phyloP scores from a whole-genome alignment of 2,797 vertebrate genomes.

The Threskiornis aethiopicus region DNA sequence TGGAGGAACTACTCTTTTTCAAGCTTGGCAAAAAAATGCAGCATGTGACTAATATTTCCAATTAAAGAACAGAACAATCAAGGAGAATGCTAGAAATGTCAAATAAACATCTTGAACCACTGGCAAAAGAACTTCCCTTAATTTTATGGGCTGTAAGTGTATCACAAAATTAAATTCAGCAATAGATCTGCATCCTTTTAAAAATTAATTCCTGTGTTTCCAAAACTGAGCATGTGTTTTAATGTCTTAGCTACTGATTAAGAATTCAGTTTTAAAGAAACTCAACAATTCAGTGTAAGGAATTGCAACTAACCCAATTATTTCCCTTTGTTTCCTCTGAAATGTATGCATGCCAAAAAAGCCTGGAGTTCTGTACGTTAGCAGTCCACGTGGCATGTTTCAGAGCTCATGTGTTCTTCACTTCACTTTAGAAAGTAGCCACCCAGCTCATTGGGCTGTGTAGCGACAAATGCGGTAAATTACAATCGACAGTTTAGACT shows the following conservation, averaged over 20 bases:
- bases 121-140: background rate
- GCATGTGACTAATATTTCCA: background rate
- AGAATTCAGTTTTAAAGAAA: background rate
- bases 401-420: background rate
- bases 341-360: background rate
- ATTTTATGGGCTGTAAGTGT: background rate
- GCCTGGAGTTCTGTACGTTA: background rate
- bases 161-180: background rate
- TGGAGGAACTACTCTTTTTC: background rate
- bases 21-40: background rate
- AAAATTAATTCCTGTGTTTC: background rate
- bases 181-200: background rate
- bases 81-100: background rate
- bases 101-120: background rate
- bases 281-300: background rate
- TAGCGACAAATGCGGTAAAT: background rate
- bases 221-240: background rate
- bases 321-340: background rate
- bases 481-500: background rate
- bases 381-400: background rate
- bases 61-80: background rate
- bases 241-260: background rate
- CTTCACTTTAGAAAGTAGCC: background rate
- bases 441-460: background rate
- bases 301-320: background rate